These are phyloP conservation scores for Brachionus manjavacas DNA, from an alignment of 1,140 invertebrate genomes.

Conservation along the genomic window DNA sequence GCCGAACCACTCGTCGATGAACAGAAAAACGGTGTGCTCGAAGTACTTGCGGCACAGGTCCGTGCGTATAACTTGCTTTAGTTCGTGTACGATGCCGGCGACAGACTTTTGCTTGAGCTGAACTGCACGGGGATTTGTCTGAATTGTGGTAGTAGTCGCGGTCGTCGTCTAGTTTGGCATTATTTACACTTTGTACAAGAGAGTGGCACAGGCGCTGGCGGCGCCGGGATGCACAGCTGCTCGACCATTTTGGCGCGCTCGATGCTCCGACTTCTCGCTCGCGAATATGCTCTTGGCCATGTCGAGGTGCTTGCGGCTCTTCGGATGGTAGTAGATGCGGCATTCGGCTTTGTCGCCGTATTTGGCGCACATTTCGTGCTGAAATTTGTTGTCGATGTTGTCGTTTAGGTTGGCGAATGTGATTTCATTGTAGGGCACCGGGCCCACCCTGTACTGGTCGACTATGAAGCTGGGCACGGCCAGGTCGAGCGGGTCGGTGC, in stretches of 20 bases:
- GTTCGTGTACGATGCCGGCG: constrained; percentile 66
- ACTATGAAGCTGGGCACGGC: constrained; percentile 63
- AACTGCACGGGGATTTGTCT: neutral
- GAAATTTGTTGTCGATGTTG: constrained; percentile 86
- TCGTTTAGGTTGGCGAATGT: constrained; percentile 94
- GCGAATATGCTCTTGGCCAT: constrained; percentile 81
- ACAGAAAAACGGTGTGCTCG: constrained; percentile 80
- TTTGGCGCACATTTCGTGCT: constrained; percentile 69
- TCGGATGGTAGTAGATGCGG: constrained; percentile 77
- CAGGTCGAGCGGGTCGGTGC: neutral
- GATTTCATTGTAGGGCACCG: constrained; percentile 83
- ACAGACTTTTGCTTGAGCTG: neutral
- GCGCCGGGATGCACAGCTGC: neutral
- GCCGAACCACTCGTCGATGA: constrained; percentile 51
- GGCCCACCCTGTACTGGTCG: constrained; percentile 85
- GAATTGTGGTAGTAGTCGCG: constrained; percentile 53
- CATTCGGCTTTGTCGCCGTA: constrained; percentile 79
- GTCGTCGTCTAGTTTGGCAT: too few relatives aligned
- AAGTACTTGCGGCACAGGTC: constrained; percentile 89
- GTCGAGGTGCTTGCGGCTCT: constrained; percentile 86
- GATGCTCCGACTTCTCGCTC: constrained; percentile 70
- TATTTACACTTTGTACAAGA: too few relatives aligned
- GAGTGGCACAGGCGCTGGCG: neutral
- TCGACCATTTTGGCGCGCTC: constrained; percentile 38
- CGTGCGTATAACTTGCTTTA: constrained; percentile 78